Evolutionary conservation across 2,113 vertebrate genomes (phyloP).

Genomic region (Pituophis catenifer): DNA sequence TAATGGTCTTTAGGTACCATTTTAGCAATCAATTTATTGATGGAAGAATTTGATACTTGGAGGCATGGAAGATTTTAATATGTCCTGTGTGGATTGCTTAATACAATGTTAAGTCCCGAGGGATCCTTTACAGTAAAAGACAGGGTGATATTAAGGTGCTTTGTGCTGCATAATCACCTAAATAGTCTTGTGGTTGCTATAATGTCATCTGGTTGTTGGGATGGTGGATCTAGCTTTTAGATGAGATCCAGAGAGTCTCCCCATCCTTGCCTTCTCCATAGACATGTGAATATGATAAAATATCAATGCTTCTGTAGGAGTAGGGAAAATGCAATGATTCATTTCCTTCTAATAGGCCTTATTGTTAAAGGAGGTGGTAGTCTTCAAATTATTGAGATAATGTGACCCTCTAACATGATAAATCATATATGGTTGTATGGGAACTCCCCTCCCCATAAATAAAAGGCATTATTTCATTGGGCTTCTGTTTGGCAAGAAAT

Average conservation of each 20-base stretch:
- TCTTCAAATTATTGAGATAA: background rate
- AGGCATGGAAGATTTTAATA: background rate
- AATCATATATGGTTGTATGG: background rate
- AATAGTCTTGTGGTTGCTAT: background rate
- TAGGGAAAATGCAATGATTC: background rate
- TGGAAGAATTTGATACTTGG: background rate
- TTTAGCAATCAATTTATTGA: background rate
- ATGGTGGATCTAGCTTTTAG: background rate
- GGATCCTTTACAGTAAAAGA: background rate
- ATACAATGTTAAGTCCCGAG: background rate
- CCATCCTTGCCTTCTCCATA: too few relatives aligned
- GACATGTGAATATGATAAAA: too few relatives aligned
- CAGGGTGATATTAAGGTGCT: background rate
- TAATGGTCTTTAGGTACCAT: background rate
- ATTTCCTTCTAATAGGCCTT: background rate
- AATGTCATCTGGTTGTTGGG: background rate
- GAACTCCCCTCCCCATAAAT: background rate
- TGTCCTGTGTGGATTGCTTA: background rate
- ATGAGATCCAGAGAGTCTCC: too few relatives aligned
- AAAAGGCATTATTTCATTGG: background rate
- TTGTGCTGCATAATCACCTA: background rate
- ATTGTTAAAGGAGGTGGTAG: background rate
- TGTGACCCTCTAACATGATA: background rate
- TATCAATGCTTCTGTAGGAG: background rate
- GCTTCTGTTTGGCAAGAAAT: background rate